A percentile compares a stretch with the other conserved stretches of the same genome.
Conservation (phyloP, 1,140 invertebrate genomes). For the Magallana ariakensis region DNA sequence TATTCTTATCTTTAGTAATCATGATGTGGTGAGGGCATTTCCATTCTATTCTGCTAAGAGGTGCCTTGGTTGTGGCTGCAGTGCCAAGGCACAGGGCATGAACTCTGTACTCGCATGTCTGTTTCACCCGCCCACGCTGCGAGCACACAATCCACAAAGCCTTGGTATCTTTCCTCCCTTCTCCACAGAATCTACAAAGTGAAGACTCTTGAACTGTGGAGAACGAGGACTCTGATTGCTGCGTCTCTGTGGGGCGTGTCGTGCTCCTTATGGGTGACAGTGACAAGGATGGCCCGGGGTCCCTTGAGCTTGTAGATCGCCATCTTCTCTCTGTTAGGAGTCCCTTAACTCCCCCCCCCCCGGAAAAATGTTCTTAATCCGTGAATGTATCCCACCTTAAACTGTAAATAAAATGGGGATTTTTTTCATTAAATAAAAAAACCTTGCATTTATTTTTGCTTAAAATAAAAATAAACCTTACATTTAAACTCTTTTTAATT, state of each 20-base stretch:
- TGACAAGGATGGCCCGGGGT: too few relatives aligned
- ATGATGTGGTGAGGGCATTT: not conserved
- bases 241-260: not conserved
- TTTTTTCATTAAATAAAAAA: too few relatives aligned
- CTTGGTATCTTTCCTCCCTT: not conserved
- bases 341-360: too few relatives aligned
- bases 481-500: too few relatives aligned
- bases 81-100: not conserved
- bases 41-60: constrained; percentile 3
- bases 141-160: not conserved
- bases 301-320: too few relatives aligned
- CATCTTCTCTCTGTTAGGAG: too few relatives aligned
- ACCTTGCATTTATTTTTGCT: too few relatives aligned
- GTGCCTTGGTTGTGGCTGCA: not conserved
- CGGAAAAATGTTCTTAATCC: too few relatives aligned
- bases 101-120: not conserved
- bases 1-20: not conserved
- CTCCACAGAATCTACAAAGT: not conserved
- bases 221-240: not conserved
- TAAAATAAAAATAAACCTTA: too few relatives aligned
- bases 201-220: not conserved
- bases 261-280: too few relatives aligned
- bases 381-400: too few relatives aligned
- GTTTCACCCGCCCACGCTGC: not conserved
- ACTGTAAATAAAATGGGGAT: too few relatives aligned